Base-by-base conservation (phyloP, 2,888 invertebrate species). In the Teleogryllus oceanicus region DNA sequence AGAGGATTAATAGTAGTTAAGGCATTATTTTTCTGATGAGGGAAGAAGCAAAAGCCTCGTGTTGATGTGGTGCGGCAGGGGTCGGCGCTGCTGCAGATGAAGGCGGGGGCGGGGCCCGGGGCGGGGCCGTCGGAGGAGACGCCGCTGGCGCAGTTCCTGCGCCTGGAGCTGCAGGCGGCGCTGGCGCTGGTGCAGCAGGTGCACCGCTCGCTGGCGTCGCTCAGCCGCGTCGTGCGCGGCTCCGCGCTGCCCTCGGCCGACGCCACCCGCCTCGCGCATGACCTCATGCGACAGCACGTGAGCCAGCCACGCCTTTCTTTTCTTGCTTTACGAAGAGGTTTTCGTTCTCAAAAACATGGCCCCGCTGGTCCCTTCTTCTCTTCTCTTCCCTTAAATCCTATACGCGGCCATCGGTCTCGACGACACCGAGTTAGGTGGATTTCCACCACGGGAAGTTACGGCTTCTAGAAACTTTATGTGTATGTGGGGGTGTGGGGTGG, bases 201-300 rank as follows among this genome's bases (percentile, higher is more conserved):
- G 11, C 92, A 94, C 84, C 87, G 88, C 79, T 87, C 89, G 76
- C 87, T 94, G 80, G 89, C 91, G 1, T 86, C 87, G 3, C 87
- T 94, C 18, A 91, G 91, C 84, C 90, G 90, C 85, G 90, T 91
- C 74, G 88, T 91, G 81, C 88, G 91, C 83, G 91, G 92, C 18
- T 87, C 89, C n/a, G 85, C 88, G 76, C 85, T 89, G 12, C 88
- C 91, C 0, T 89, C 88, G 37, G 84, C 85, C 24, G 88, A 88
- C 21, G 87, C 88, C 16, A 86, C 88, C 81, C 84, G 86, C 78
- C 84, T 90, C 37, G 90, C 89, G 11, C 86, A 87, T 75, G 86
- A 88, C 78, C 86, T 91, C 24, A 84, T 92, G 75, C 88, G 88
- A 78, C 88, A 90, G 82, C 88, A 91, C 87, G 92, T 92, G 24